Base-by-base conservation (phyloP, 2,797 vertebrate species). In the Lophius americanus region DNA sequence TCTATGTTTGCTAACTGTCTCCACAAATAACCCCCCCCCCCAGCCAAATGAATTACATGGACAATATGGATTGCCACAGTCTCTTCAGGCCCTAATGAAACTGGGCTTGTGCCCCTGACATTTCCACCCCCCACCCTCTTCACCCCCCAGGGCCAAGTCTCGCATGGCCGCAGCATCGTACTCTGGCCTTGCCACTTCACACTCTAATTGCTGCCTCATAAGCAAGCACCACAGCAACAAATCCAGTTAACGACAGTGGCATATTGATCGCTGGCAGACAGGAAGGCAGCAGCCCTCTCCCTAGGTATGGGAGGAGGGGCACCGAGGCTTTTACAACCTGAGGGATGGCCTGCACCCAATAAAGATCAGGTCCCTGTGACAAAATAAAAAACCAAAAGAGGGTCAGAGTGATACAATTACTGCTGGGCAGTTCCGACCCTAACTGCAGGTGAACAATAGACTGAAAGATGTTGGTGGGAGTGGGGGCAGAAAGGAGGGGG, bases 341-440 rank as follows among this genome's bases (percentile, higher is more conserved):
- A 86, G 82, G 89, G 91, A 88, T 73, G 64, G 70, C 76, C 79
- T 53, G 64, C 69, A 70, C 76, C 87, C 89, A 90, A 91, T 93
- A 93, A 94, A 94, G 86, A 89, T 80, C 89, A 90, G 84, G 79
- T 89, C 87, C 78, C 92, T 82, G 83, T 86, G 87, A 94, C 89
- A 90, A 93, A 93, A 93, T 93, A 90, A 93, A 90, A 90, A 92
- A 89, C 88, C 89, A 92, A 92, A 92, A 87, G 83, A 83, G 81
- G 89, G 89, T 90, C 87, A 89, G 81, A 79, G 88, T 81, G 85
- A 90, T 90, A 88, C 90, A 92, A 94, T 94, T 94, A 93, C 85
- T 35, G 83, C 81, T 82, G 59, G 8, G 79, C 69, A 51, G 78
- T 76, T 79, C 75, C 89, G 91, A 92, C 86, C 91, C 80, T 38